Conservation (phyloP, 2,113 vertebrate species). For the Paraplagusia blochii region DNA sequence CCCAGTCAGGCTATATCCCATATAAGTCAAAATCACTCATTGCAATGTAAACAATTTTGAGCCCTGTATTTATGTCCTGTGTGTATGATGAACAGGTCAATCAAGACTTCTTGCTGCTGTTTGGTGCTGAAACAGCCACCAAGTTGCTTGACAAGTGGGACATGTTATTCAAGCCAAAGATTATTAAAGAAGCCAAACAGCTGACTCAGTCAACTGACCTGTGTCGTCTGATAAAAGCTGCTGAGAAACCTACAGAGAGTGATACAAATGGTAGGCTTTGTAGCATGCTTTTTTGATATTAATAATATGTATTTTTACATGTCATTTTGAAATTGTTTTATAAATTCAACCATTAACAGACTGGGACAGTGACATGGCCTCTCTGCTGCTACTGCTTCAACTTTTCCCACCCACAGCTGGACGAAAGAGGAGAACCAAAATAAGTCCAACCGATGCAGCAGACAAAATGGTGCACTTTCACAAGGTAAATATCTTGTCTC, state of each 20-base stretch:
- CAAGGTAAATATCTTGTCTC: conserved; percentile 3
- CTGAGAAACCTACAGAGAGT: conserved; percentile 7
- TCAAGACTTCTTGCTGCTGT: no score
- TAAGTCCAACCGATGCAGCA: no score
- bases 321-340: no score
- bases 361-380: conserved; percentile 17
- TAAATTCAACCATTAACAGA: no score
- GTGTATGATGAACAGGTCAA: no score
- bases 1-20: no score
- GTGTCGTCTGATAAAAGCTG: no score
- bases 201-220: conserved; percentile 10
- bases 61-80: neutral
- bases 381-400: conserved; percentile 16
- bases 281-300: neutral
- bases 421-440: conserved; percentile 6
- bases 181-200: conserved; percentile 24
- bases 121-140: conserved; percentile 22
- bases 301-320: neutral
- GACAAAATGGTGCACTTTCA: conserved; percentile 21
- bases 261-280: no score
- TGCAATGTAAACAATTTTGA: no score
- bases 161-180: conserved; percentile 7
- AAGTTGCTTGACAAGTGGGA: conserved; percentile 29
- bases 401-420: conserved; percentile 14
- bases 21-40: no score